These are phyloP conservation scores for Trichogramma pretiosum DNA, from an alignment of 1,140 invertebrate genomes.

Conservation along the genomic window DNA sequence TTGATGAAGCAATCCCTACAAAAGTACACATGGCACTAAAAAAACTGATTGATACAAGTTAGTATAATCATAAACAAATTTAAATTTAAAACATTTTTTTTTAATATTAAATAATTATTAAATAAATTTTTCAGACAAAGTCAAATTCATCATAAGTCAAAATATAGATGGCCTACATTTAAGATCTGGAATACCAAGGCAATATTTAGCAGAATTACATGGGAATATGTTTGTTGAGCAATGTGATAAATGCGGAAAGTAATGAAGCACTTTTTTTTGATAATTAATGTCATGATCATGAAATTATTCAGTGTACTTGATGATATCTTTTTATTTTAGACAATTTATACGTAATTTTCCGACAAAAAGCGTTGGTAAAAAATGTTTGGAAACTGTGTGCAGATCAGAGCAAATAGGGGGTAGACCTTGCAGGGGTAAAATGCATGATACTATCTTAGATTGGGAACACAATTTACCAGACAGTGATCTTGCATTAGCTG, in stretches of 20 bases:
- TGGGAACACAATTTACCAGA: constrained; percentile 95
- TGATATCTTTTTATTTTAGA: constrained; percentile 43
- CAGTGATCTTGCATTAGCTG: constrained; percentile 76
- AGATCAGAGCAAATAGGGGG: constrained; percentile 52
- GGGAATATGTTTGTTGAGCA: constrained; percentile 97
- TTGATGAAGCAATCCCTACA: constrained; percentile 86
- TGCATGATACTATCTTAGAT: constrained; percentile 92
- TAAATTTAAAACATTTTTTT: too few species aligned
- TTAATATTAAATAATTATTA: constrained; percentile 1
- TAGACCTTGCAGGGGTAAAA: constrained; percentile 71
- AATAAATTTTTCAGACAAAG: constrained; percentile 47
- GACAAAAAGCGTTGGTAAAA: constrained; percentile 85
- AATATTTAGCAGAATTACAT: constrained; percentile 85
- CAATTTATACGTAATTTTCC: constrained; percentile 75
- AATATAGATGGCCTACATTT: constrained; percentile 97
- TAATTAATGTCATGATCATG: constrained; percentile 4
- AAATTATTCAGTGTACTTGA: not conserved
- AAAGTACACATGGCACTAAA: constrained; percentile 89
- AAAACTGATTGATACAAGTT: constrained; percentile 62
- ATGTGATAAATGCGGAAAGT: constrained; percentile 85
- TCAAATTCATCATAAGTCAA: constrained; percentile 89
- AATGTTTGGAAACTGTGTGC: constrained; percentile 71
- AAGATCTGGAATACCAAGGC: constrained; percentile 74
- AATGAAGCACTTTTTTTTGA: constrained; percentile 23
- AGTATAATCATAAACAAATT: constrained; percentile 19